Evolutionary conservation across 2,888 invertebrate genomes (phyloP).

Genomic region (Scrobipalpa atriplicella): DNA sequence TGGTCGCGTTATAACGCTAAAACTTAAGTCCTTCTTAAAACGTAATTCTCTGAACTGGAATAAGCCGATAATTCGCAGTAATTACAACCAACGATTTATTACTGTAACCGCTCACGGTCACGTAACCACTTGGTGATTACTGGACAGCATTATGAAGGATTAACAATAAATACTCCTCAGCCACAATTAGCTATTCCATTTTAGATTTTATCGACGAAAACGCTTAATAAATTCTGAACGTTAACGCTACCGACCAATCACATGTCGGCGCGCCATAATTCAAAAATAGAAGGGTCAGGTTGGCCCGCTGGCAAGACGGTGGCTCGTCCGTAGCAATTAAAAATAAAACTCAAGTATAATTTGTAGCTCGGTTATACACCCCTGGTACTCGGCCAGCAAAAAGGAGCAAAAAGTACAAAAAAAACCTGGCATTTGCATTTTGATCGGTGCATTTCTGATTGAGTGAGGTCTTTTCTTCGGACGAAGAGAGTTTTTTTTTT

Average conservation of each 20-base stretch:
- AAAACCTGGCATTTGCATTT: slow-evolving; percentile 64
- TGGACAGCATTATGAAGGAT: slow-evolving; percentile 20
- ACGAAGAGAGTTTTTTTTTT: slow-evolving; percentile 10
- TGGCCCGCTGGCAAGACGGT: slow-evolving; percentile 74
- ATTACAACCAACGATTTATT: neutral
- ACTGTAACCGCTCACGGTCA: neutral
- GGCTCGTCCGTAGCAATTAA: slow-evolving; percentile 77
- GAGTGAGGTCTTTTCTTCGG: slow-evolving; percentile 57
- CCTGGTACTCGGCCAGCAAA: slow-evolving; percentile 56
- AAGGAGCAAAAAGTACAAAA: slow-evolving; percentile 54
- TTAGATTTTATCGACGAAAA: slow-evolving; percentile 60
- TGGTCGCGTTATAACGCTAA: too few relatives aligned
- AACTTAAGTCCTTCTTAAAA: too few relatives aligned
- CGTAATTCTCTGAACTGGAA: too few relatives aligned
- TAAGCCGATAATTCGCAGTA: too few relatives aligned
- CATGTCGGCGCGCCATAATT: slow-evolving; percentile 74
- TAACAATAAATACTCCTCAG: slow-evolving; percentile 25
- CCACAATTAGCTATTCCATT: slow-evolving; percentile 31
- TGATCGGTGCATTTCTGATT: slow-evolving; percentile 75
- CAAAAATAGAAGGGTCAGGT: slow-evolving; percentile 70
- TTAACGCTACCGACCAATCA: slow-evolving; percentile 68
- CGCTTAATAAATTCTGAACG: slow-evolving; percentile 50
- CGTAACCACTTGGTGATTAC: neutral
- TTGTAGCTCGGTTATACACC: slow-evolving; percentile 76
- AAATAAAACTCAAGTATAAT: slow-evolving; percentile 78